A percentile compares a stretch with the other conserved stretches of the same genome.
Evolutionary conservation across 2,113 vertebrate genomes (phyloP).

Genomic region (Poeciliopsis occidentalis): DNA sequence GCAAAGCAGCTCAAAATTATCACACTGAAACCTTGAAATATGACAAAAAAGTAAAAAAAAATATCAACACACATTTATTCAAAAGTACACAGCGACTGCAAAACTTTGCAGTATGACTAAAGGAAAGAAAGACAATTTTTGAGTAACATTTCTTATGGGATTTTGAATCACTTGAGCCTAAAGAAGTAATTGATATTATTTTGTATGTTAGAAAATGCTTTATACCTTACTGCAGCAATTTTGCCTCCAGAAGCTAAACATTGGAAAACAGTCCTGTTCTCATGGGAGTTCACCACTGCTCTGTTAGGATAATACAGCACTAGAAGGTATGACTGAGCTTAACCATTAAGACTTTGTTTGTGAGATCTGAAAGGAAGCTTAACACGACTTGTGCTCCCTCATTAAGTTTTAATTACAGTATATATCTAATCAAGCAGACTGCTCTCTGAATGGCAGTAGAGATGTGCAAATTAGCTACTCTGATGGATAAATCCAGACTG

Average conservation of each 20-base stretch:
- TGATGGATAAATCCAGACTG: neutral
- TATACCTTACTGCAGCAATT: neutral
- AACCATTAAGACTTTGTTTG: slow-evolving; percentile 1
- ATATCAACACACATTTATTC: neutral
- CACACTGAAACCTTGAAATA: no score
- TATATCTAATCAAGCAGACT: slow-evolving; percentile 20
- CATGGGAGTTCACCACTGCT: neutral
- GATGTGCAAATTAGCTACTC: slow-evolving; percentile 20
- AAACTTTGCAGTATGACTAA: neutral
- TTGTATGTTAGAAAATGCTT: neutral
- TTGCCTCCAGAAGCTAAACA: neutral
- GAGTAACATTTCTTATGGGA: neutral
- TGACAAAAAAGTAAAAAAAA: neutral
- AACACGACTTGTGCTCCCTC: slow-evolving; percentile 7
- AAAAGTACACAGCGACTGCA: neutral
- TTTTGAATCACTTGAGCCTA: neutral
- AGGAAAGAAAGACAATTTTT: neutral
- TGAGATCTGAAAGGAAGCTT: slow-evolving; percentile 7
- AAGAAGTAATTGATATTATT: neutral
- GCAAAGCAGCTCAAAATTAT: no score
- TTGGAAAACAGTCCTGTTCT: neutral
- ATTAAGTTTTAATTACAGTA: slow-evolving; percentile 42
- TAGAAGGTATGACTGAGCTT: neutral
- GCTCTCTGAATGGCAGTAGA: neutral
- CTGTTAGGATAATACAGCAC: neutral